These are phyloP conservation scores for Zapornia atra DNA, from an alignment of 2,113 vertebrate species.

Conservation along the genomic window DNA sequence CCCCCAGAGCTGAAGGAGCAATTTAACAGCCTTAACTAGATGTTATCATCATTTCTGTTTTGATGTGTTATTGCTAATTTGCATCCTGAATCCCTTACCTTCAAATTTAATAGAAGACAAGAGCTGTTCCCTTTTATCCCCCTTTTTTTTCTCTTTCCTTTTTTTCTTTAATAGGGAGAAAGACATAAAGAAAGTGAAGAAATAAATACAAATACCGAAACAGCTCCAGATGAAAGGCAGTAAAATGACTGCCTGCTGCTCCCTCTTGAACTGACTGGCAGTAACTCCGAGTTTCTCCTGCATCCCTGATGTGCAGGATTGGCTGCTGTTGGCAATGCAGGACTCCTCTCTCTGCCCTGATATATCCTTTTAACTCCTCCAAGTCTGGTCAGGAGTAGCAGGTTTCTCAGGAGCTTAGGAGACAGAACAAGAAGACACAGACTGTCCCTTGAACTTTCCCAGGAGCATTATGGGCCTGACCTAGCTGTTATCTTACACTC, in stretches of 20 bases:
- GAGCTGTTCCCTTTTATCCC: slow-evolving; percentile 18
- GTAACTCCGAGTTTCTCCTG: neutral
- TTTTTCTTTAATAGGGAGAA: slow-evolving; percentile 44
- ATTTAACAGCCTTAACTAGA: slow-evolving; percentile 71
- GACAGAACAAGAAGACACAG: neutral
- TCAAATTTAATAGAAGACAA: slow-evolving; percentile 60
- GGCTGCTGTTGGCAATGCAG: neutral
- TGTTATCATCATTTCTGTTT: slow-evolving; percentile 57
- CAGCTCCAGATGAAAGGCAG: slow-evolving; percentile 17
- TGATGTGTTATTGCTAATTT: slow-evolving; percentile 67
- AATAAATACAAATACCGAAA: slow-evolving; percentile 24
- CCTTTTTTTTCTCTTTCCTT: neutral
- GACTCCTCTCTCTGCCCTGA: neutral
- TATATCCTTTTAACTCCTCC: slow-evolving; percentile 5
- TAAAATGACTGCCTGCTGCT: slow-evolving; percentile 33
- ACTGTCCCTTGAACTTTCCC: neutral
- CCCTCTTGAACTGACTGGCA: slow-evolving; percentile 6
- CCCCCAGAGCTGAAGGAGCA: slow-evolving; percentile 47
- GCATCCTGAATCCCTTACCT: slow-evolving; percentile 64
- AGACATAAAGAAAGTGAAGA: slow-evolving; percentile 46
- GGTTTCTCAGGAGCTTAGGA: neutral
- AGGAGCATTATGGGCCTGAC: rapidly evolving
- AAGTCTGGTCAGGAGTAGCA: neutral
- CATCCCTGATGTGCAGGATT: rapidly evolving
- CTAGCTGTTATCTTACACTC: neutral